phyloP scores from a whole-genome alignment of 2,113 vertebrate species.

The Fukomys damarensis region DNA sequence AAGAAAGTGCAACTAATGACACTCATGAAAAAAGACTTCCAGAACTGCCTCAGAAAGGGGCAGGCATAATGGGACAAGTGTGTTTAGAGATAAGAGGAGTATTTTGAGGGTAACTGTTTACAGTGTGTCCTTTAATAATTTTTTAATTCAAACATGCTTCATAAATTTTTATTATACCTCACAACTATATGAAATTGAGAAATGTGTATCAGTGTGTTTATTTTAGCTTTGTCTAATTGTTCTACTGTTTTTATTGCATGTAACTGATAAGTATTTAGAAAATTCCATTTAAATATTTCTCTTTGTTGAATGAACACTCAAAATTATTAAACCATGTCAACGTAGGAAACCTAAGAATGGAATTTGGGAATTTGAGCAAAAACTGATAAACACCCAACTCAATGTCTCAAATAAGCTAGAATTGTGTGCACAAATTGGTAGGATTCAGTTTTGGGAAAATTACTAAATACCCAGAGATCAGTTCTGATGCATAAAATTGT shows the following conservation, averaged over 20 bases:
- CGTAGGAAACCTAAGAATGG: neutral
- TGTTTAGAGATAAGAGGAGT: neutral
- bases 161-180: neutral
- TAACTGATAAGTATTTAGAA: neutral
- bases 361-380: neutral
- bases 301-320: neutral
- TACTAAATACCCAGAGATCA: neutral
- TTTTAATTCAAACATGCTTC: neutral
- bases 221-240: neutral
- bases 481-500: neutral
- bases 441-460: constrained; percentile 7
- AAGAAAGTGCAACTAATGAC: neutral
- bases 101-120: neutral
- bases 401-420: neutral
- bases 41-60: neutral
- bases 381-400: neutral
- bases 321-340: neutral
- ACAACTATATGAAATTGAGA: neutral
- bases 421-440: neutral
- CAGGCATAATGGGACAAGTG: neutral
- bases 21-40: neutral
- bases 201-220: neutral
- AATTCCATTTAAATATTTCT: neutral
- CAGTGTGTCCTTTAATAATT: neutral
- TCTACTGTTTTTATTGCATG: neutral